Evolutionary conservation across 2,888 invertebrate genomes (phyloP), one percentile per base, ranked within the genome.

Genomic region (Drosophila dives): DNA sequence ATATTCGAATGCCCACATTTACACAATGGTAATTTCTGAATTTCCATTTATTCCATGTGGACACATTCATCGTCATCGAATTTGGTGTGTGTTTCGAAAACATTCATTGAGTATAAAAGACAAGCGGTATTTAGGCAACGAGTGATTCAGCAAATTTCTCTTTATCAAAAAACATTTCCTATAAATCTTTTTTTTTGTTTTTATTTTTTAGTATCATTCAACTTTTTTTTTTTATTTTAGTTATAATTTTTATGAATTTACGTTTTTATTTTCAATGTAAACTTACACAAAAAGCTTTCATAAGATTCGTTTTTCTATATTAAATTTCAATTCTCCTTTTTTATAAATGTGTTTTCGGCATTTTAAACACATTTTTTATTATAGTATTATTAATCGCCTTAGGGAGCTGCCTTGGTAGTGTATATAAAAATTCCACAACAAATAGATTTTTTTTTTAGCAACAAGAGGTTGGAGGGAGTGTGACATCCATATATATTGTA

Each of bases 101-200:
- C 86, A 83, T 90, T 88, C 86, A 83, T 90, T 88, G 83, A 91
- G 91, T 91, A 91, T 91, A 91, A 91, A 91, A 91, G 91, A 91
- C 89, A 91, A 91, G 91, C 91, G 90, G 91, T 91, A 91, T 91
- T 91, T 91, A 91, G 91, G 91, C 91, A 91, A 91, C 91, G 86
- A 91, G 91, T 91, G 91, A 91, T 91, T 91, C 91, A 91, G 91
- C 91, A 91, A 91, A 89, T 80, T 81, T 77, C 67, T 53, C 77
- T 64, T 77, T 78, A 77, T 78, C 77, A 86, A 84, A 81, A 87
- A 83, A 86, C 87, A 87, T 75, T 74, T 83, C 68, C 86, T 86
- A 87, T 86, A 87, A 86, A 86, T 86, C 77, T 85, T 83, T 70
- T 0, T 50, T 3, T 32, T 40, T 48, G 38, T 40, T 72, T 2